A percentile compares a stretch with the other conserved stretches of the same genome.
phyloP scores from a whole-genome alignment of 1,140 invertebrate genomes.

The Holcopasites calliopsidis region DNA sequence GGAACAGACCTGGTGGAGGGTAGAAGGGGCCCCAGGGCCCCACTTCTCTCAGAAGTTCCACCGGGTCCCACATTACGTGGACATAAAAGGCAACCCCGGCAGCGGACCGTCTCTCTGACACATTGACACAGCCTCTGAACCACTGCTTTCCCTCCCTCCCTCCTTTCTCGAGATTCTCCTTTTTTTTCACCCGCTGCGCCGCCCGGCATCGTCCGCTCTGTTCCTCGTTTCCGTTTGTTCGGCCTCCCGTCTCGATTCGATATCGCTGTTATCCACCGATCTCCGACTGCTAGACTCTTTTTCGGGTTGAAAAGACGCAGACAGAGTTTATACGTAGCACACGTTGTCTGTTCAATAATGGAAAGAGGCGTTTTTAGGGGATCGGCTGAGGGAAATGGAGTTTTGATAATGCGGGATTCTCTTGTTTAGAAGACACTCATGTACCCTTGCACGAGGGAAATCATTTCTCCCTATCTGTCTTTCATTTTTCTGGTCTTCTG shows the following conservation, averaged over 20 bases:
- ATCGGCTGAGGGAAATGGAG: neutral
- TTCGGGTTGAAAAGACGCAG: neutral
- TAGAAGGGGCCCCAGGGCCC: neutral
- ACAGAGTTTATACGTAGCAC: no score
- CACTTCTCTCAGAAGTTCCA: slow-evolving; percentile 29
- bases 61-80: slow-evolving; percentile 53
- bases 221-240: slow-evolving; percentile 16
- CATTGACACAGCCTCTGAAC: slow-evolving; percentile 60
- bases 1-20: neutral
- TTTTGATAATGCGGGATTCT: no score
- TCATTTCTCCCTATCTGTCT: no score
- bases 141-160: neutral
- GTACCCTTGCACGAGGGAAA: no score
- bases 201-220: slow-evolving; percentile 1
- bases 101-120: slow-evolving; percentile 58
- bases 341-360: neutral
- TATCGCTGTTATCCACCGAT: slow-evolving; percentile 30
- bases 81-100: slow-evolving; percentile 65
- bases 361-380: neutral
- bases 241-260: slow-evolving; percentile 14
- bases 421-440: no score
- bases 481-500: no score
- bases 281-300: neutral
- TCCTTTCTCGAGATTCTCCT: slow-evolving; percentile 18
- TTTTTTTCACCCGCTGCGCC: slow-evolving; percentile 12